Percentiles rank a stretch among this genome's conserved stretches.
phyloP scores from a whole-genome alignment of 2,113 vertebrate genomes.

The Egretta garzetta region DNA sequence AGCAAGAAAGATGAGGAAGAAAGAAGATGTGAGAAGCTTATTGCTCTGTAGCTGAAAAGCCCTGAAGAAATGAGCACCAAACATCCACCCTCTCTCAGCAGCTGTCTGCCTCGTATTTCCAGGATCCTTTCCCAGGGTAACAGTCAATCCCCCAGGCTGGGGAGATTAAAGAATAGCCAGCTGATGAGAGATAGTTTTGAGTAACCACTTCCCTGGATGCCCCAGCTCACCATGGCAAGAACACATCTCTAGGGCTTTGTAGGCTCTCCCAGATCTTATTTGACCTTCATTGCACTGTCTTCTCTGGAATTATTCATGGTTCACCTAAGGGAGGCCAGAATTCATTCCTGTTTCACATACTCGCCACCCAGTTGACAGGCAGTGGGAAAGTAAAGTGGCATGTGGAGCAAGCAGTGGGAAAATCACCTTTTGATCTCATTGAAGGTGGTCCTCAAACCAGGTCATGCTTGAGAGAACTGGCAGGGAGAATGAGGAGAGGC shows the following conservation, averaged over 20 bases:
- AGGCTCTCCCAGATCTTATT: not conserved
- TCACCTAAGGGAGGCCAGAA: slow-evolving; percentile 2
- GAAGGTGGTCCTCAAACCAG: slow-evolving; percentile 64
- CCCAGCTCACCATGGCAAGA: not conserved
- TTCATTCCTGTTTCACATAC: not conserved
- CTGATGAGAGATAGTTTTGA: not conserved
- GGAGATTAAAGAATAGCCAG: not conserved
- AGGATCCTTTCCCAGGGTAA: not conserved
- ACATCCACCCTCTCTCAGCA: not conserved
- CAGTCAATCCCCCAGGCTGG: not conserved
- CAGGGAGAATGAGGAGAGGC: slow-evolving; percentile 28
- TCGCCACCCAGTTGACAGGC: not conserved
- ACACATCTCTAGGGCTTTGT: not conserved
- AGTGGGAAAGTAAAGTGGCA: not conserved
- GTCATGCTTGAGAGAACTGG: slow-evolving; percentile 58
- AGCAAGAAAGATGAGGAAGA: not conserved
- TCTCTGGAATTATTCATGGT: not conserved
- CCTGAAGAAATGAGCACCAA: not conserved
- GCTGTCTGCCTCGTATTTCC: not conserved
- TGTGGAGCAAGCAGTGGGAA: not conserved
- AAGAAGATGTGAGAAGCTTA: not conserved
- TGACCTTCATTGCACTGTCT: not conserved
- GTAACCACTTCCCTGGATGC: not conserved
- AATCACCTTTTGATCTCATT: slow-evolving; percentile 53
- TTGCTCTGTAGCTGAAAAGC: not conserved